Percentiles rank a stretch among this genome's conserved stretches.
These are phyloP conservation scores for Spea bombifrons DNA, from an alignment of 2,113 vertebrate genomes.

Conservation along the genomic window DNA sequence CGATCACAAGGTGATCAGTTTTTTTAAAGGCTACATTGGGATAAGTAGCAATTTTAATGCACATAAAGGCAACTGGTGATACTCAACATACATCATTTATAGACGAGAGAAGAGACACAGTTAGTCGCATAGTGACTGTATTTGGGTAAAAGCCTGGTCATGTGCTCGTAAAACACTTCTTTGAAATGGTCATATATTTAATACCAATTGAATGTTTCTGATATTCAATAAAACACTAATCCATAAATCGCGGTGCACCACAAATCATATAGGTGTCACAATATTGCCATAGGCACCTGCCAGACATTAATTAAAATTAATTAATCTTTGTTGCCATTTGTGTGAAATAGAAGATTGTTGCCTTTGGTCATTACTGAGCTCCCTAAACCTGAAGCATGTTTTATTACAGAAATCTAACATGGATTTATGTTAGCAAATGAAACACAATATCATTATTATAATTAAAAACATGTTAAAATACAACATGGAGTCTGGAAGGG, in stretches of 20 bases:
- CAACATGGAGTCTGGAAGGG: no score
- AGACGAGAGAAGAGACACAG: constrained; percentile 21
- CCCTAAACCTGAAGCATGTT: neutral
- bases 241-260: neutral
- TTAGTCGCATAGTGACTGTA: constrained; percentile 18
- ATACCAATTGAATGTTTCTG: constrained; percentile 20
- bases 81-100: constrained; percentile 28
- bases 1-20: no score
- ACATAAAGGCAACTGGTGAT: constrained; percentile 30
- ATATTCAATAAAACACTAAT: constrained; percentile 11
- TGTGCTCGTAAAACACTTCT: constrained; percentile 22
- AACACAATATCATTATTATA: no score
- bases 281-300: constrained; percentile 21
- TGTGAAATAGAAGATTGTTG: neutral
- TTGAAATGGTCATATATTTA: constrained; percentile 35
- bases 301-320: neutral
- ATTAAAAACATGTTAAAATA: no score
- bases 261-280: neutral
- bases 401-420: no score
- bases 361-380: neutral
- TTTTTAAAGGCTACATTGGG: neutral
- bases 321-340: neutral
- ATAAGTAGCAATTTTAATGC: constrained; percentile 11
- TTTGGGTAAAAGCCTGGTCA: constrained; percentile 25
- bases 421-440: no score